Evolutionary conservation across 2,113 vertebrate species (phyloP).

Genomic region (Pseudorhombus dupliciocellatus): DNA sequence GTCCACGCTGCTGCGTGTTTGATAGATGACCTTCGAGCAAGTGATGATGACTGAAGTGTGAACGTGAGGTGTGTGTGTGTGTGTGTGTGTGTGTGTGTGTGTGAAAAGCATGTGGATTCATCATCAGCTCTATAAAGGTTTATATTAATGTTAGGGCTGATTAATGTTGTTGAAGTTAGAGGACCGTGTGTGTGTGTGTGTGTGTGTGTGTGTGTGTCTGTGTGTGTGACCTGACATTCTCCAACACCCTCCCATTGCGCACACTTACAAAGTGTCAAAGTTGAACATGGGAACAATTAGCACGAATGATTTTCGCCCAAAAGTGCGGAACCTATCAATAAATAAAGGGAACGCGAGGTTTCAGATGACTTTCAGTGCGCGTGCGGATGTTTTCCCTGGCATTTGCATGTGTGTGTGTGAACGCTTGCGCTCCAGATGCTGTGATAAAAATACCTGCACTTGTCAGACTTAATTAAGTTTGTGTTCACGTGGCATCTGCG

Average conservation of each 20-base stretch:
- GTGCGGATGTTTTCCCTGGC: background rate
- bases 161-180: slow-evolving; percentile 8
- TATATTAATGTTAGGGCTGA: background rate
- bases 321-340: slow-evolving; percentile 16
- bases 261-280: slow-evolving; percentile 32
- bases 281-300: slow-evolving; percentile 38
- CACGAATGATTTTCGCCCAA: slow-evolving; percentile 12
- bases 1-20: slow-evolving; percentile 40
- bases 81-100: background rate
- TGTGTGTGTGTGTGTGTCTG: background rate
- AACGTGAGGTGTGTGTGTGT: background rate
- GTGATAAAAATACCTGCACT: slow-evolving; percentile 67
- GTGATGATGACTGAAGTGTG: slow-evolving; percentile 35
- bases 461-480: slow-evolving; percentile 74
- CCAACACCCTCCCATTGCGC: slow-evolving; percentile 20
- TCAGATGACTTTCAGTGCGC: background rate
- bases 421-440: slow-evolving; percentile 22
- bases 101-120: slow-evolving; percentile 2
- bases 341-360: background rate
- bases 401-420: slow-evolving; percentile 1
- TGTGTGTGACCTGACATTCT: slow-evolving; percentile 35
- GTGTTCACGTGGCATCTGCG: slow-evolving; percentile 51
- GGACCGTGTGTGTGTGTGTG: background rate
- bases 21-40: slow-evolving; percentile 52
- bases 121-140: slow-evolving; percentile 1